Conservation (phyloP, 1,140 invertebrate genomes). For the Euwallacea fornicatus region DNA sequence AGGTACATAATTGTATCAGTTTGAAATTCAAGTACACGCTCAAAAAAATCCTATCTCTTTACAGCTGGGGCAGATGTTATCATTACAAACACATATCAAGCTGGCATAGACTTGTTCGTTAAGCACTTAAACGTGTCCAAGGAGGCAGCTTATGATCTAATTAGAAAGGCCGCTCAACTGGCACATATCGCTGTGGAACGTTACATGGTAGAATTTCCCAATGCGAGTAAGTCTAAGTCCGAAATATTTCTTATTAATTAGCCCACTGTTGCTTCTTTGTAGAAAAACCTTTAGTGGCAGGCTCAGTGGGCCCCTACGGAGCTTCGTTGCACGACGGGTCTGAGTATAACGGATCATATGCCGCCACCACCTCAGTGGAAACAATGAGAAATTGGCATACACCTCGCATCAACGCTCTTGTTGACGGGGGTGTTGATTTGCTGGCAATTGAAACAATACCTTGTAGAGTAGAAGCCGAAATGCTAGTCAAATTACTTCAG, state of each 20-base stretch:
- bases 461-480: slow-evolving; percentile 76
- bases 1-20: neutral
- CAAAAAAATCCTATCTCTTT: slow-evolving; percentile 34
- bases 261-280: neutral
- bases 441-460: slow-evolving; percentile 90
- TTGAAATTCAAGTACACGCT: neutral
- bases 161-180: slow-evolving; percentile 69
- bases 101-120: slow-evolving; percentile 75
- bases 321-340: slow-evolving; percentile 84
- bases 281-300: slow-evolving; percentile 65
- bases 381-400: slow-evolving; percentile 80
- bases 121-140: slow-evolving; percentile 66
- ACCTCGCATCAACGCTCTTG: slow-evolving; percentile 71
- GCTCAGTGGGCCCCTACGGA: slow-evolving; percentile 89
- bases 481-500: slow-evolving; percentile 72
- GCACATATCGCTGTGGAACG: slow-evolving; percentile 64
- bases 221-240: slow-evolving; percentile 32
- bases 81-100: slow-evolving; percentile 87
- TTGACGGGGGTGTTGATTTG: slow-evolving; percentile 78
- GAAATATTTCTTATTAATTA: neutral
- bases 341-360: slow-evolving; percentile 86
- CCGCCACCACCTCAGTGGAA: slow-evolving; percentile 64
- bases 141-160: slow-evolving; percentile 66
- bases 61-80: slow-evolving; percentile 82
- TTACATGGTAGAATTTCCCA: slow-evolving; percentile 60